Evolutionary conservation across 2,888 invertebrate genomes (phyloP).

Genomic region (Xylocampa areola): DNA sequence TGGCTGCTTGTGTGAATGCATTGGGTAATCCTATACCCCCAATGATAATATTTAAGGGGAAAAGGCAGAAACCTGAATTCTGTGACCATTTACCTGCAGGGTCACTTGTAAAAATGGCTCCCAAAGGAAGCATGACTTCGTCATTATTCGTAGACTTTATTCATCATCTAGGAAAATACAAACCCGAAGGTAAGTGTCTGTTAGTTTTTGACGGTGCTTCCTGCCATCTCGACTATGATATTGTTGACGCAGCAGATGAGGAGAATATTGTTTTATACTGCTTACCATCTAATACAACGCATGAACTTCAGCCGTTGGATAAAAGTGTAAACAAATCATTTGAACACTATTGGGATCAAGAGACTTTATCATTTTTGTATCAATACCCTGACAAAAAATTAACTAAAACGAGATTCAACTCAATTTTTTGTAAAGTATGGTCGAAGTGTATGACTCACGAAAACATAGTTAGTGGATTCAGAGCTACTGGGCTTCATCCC

Average conservation of each 20-base stretch:
- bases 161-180: background rate
- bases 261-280: background rate
- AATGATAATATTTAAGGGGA: slow-evolving; percentile 27
- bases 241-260: background rate
- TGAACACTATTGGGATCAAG: slow-evolving; percentile 1
- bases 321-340: background rate
- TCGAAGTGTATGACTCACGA: slow-evolving; percentile 8
- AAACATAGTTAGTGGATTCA: slow-evolving; percentile 6
- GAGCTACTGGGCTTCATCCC: slow-evolving; percentile 12
- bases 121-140: background rate
- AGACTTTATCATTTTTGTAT: background rate
- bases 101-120: background rate
- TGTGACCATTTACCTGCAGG: background rate
- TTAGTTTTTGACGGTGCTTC: background rate
- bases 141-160: background rate
- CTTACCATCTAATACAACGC: slow-evolving; percentile 2
- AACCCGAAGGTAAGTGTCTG: background rate
- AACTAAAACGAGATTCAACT: background rate
- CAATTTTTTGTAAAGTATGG: slow-evolving; percentile 1
- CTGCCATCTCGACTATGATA: background rate
- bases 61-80: background rate
- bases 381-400: background rate
- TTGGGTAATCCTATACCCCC: slow-evolving; percentile 44
- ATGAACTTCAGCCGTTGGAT: slow-evolving; percentile 5
- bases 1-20: slow-evolving; percentile 39